Evolutionary conservation across 2,797 vertebrate genomes (phyloP).

Genomic region (Phoebastria nigripes): DNA sequence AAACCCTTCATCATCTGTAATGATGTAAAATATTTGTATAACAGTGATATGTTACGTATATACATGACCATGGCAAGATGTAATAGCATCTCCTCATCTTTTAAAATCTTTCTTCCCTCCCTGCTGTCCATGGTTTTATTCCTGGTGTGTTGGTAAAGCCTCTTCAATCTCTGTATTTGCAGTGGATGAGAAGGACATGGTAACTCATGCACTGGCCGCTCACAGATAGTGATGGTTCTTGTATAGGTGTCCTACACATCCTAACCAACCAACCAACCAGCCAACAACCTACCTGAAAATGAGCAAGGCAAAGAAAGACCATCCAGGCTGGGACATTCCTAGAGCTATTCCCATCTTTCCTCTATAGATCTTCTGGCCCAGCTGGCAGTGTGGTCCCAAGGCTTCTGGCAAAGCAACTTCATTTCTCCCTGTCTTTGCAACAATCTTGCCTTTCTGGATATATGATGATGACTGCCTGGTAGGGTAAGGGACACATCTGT

Average conservation of each 20-base stretch:
- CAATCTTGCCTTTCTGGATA: background rate
- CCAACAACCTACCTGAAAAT: background rate
- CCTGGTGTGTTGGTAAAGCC: background rate
- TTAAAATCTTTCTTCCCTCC: background rate
- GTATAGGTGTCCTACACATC: background rate
- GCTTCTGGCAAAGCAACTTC: background rate
- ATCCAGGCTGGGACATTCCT: background rate
- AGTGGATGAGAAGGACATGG: background rate
- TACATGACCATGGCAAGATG: background rate
- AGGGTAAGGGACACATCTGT: background rate
- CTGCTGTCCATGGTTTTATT: background rate
- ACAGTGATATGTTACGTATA: accelerated
- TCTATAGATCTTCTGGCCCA: background rate
- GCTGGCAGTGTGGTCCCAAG: background rate
- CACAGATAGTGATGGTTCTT: background rate
- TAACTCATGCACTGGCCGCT: background rate
- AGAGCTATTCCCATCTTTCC: background rate
- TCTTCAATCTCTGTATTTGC: background rate
- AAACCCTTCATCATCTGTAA: background rate
- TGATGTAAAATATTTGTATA: background rate
- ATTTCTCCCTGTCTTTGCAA: background rate
- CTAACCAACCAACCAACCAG: background rate
- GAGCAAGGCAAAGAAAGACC: background rate
- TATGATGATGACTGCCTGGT: background rate
- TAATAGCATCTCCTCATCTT: background rate